These are phyloP conservation scores for Lamproptera curius DNA, from an alignment of 2,888 invertebrate genomes.

Conservation along the genomic window DNA sequence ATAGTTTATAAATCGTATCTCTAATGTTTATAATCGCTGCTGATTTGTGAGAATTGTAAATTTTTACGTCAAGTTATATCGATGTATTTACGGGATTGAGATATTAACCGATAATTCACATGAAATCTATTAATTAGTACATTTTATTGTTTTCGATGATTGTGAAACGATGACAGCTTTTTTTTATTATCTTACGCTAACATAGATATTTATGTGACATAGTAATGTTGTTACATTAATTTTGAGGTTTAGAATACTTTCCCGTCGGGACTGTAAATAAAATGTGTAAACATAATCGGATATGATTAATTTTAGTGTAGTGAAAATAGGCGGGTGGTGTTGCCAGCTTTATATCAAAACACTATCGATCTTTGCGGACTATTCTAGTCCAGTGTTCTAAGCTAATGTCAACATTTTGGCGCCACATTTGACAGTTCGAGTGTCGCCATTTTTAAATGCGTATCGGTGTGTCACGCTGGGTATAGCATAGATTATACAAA, in stretches of 20 bases:
- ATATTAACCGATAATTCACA: too few relatives aligned
- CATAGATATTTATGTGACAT: conserved; percentile 12
- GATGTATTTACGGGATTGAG: too few relatives aligned
- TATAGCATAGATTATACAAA: conserved; percentile 33
- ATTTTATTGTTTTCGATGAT: background rate
- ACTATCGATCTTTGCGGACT: conserved; percentile 1
- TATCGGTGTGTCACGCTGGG: conserved; percentile 39
- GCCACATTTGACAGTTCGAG: conserved; percentile 2
- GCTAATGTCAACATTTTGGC: background rate
- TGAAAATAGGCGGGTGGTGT: conserved; percentile 30
- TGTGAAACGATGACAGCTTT: background rate
- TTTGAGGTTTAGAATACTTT: conserved; percentile 27
- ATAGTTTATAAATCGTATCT: background rate
- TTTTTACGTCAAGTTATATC: conserved; percentile 29
- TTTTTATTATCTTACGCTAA: conserved; percentile 1
- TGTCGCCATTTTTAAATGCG: conserved; percentile 32
- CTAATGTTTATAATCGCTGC: background rate
- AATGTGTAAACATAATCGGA: conserved; percentile 44
- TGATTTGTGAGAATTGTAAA: conserved; percentile 43
- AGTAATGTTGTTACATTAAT: conserved; percentile 24
- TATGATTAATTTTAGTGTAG: conserved; percentile 42
- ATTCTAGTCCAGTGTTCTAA: conserved; percentile 5
- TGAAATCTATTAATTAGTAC: too few relatives aligned
- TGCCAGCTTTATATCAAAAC: conserved; percentile 12
- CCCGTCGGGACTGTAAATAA: conserved; percentile 45